Base-by-base conservation (phyloP, 2,113 vertebrate species). In the Sorex fumeus region DNA sequence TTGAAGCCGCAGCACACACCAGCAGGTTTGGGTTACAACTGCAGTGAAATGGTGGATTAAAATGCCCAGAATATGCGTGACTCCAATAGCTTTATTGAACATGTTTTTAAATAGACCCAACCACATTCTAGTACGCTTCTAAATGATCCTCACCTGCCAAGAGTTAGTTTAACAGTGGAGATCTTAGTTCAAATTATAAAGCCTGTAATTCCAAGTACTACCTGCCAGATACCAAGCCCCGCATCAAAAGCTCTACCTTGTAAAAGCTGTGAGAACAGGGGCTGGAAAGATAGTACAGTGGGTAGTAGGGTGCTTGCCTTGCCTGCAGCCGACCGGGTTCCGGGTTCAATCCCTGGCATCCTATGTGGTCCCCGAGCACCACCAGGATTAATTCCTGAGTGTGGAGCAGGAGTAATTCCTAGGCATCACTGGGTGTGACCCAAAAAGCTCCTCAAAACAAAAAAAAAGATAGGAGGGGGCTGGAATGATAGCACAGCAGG, bases 41-140 rank as follows among this genome's bases (percentile, higher is more conserved):
- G 57, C 88, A 95, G 66, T 80, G 34, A 95, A 86, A 93, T 86
- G 89, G 89, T 86, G 36, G 85, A 62, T 95, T 83, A 30, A 90
- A 94, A 94, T 0, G 9, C 43, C 66, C 25, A 34, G 78, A 67
- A 79, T 64, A 70, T 72, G 60, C 3, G 6, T 64, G 30, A 79
- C 28, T 90, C 78, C 32, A 67, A 87, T 32, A 88, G 86, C 66
- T 77, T 87, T 34, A 84, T 0, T 62, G 75, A 79, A 57, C n/a
- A 85, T 0, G 2, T 76, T 91, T 93, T 84, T 62, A 91, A 92
- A 84, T n/a, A 90, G n/a, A 86, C 71, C 67, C 34, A 67, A 87
- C 64, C 57, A 93, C 53, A 91, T 45, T 23, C 27, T 50, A 76
- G 30, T 57, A 72, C 84, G 85, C 84, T 91, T 92, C 80, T 57